A percentile compares a stretch with the other conserved stretches of the same genome.
These are phyloP conservation scores for Silurus aristotelis DNA, from an alignment of 2,797 vertebrate species.

Conservation along the genomic window DNA sequence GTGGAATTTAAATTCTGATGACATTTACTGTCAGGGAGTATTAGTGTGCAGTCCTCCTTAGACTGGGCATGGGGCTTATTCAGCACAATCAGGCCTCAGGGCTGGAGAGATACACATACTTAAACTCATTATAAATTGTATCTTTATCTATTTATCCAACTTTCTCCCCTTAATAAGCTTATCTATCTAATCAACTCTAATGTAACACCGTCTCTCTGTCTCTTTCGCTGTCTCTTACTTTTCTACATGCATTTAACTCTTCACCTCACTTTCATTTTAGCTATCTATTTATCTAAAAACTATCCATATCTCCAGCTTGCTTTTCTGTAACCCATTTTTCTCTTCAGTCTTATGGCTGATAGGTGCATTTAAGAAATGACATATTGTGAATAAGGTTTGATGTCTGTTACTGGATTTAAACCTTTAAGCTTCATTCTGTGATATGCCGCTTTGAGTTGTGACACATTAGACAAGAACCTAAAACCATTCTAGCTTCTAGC, in stretches of 20 bases:
- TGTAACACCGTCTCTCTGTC: background rate
- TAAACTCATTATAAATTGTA: background rate
- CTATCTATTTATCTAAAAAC: background rate
- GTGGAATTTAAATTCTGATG: constrained; percentile 83
- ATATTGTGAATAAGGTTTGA: background rate
- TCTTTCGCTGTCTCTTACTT: constrained; percentile 53
- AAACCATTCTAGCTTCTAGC: constrained; percentile 65
- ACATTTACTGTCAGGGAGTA: constrained; percentile 83
- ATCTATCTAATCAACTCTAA: constrained; percentile 28
- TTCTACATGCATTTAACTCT: constrained; percentile 30
- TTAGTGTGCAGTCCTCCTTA: constrained; percentile 75
- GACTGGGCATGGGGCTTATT: constrained; percentile 72
- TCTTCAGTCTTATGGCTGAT: background rate
- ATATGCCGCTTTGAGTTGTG: constrained; percentile 64
- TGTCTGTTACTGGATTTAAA: background rate
- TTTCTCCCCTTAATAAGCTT: constrained; percentile 41
- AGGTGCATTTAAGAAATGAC: background rate
- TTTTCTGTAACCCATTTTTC: background rate
- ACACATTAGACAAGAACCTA: constrained; percentile 67
- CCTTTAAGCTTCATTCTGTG: background rate
- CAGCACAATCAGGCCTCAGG: constrained; percentile 75
- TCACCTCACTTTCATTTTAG: constrained; percentile 26
- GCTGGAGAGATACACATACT: constrained; percentile 52
- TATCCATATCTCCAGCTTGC: background rate
- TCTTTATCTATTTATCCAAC: constrained; percentile 42